A percentile compares a stretch with the other conserved stretches of the same genome.
Conservation (phyloP, 2,888 invertebrate species). For the Nasonia oneida region DNA sequence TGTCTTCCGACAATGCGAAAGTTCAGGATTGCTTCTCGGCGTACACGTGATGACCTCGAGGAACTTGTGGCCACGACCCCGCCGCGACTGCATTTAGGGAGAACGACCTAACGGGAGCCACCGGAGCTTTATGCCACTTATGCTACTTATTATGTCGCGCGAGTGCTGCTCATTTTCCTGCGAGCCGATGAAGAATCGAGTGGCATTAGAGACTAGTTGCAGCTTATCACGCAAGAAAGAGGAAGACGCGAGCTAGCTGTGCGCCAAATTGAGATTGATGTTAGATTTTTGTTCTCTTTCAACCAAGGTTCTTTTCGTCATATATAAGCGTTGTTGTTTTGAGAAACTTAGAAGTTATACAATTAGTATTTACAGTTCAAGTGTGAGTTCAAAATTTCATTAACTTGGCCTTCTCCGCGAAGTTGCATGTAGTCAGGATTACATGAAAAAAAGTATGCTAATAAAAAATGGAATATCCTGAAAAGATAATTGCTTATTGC, state of each 20-base stretch:
- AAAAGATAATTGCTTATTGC: too few species aligned
- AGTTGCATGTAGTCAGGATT: too few species aligned
- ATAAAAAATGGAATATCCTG: too few species aligned
- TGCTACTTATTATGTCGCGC: not conserved
- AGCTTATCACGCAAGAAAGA: slow-evolving; percentile 21
- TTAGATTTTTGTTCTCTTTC: not conserved
- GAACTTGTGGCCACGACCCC: not conserved
- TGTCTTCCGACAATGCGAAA: slow-evolving; percentile 68
- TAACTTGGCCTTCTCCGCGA: not conserved
- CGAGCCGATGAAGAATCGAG: slow-evolving; percentile 14
- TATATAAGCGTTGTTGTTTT: not conserved
- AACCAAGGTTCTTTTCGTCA: not conserved
- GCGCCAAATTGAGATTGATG: slow-evolving; percentile 40
- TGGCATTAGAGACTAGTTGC: slow-evolving; percentile 20
- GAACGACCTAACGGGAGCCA: slow-evolving; percentile 20
- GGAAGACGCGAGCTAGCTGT: not conserved
- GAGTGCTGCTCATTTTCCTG: slow-evolving; percentile 4
- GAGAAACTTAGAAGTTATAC: not conserved
- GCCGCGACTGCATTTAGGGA: not conserved
- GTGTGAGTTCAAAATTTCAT: not conserved
- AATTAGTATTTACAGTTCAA: not conserved
- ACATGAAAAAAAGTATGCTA: too few species aligned
- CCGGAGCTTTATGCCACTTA: not conserved
- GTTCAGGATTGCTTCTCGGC: slow-evolving; percentile 64
- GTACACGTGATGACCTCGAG: slow-evolving; percentile 73